Conservation (phyloP, 1,140 invertebrate species). For the Popillia japonica region DNA sequence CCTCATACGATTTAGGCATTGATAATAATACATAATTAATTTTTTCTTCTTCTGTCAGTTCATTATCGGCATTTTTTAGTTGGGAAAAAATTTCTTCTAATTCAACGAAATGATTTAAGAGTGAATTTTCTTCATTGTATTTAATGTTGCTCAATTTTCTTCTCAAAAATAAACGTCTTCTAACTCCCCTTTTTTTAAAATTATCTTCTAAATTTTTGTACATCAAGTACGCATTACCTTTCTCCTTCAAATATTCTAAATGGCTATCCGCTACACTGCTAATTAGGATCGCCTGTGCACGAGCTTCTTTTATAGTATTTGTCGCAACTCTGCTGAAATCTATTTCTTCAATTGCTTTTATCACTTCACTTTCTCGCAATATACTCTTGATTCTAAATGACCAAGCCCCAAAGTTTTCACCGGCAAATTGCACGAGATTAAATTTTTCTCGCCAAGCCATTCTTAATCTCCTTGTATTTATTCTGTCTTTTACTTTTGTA, state of each 20-base stretch:
- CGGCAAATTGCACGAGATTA: background rate
- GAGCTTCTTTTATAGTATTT: background rate
- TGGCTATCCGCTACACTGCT: background rate
- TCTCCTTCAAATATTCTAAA: constrained; percentile 18
- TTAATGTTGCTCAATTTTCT: constrained; percentile 22
- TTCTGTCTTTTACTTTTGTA: background rate
- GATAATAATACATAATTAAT: no score
- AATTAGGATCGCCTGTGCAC: background rate
- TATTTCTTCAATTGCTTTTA: background rate
- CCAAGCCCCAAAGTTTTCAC: background rate
- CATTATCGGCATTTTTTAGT: constrained; percentile 35
- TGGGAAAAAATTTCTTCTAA: constrained; percentile 40
- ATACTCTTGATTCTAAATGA: background rate
- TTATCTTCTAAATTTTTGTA: constrained; percentile 33
- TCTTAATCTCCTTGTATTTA: constrained; percentile 2
- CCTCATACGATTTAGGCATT: constrained; percentile 39
- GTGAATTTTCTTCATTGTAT: background rate
- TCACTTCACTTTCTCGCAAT: background rate
- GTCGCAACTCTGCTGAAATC: background rate
- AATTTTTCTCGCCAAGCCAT: background rate
- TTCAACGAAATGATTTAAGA: constrained; percentile 16
- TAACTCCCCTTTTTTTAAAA: constrained; percentile 31
- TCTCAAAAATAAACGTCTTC: constrained; percentile 21
- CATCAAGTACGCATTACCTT: background rate
- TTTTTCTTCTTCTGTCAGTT: constrained; percentile 33